These are phyloP conservation scores for Sarcoramphus papa DNA, from an alignment of 2,797 vertebrate genomes.

Conservation along the genomic window DNA sequence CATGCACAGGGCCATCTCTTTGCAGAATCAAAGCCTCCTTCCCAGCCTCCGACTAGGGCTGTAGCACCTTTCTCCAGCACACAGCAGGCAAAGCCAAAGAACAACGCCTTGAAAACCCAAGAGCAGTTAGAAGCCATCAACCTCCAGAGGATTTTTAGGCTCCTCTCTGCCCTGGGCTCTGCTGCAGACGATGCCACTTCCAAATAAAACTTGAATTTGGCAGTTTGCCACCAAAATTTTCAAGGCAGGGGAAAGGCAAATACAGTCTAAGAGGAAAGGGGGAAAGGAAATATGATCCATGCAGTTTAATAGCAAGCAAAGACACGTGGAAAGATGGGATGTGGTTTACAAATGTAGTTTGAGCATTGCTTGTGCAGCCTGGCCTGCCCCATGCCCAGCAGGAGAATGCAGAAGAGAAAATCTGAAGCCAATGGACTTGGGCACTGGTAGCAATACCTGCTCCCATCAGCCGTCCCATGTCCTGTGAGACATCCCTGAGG, in stretches of 20 bases:
- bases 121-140: not conserved
- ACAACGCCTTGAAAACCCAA: not conserved
- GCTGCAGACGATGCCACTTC: not conserved
- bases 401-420: not conserved
- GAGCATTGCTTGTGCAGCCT: not conserved
- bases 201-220: not conserved
- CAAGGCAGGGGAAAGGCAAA: not conserved
- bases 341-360: not conserved
- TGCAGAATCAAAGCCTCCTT: not conserved
- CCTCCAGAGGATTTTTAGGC: not conserved
- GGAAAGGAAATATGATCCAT: not conserved
- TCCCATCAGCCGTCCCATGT: not conserved
- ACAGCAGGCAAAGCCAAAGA: not conserved
- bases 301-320: not conserved
- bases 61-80: not conserved
- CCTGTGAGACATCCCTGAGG: not conserved
- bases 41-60: not conserved
- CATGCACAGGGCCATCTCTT: rapidly evolving
- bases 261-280: not conserved
- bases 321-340: not conserved
- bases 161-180: not conserved
- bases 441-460: not conserved
- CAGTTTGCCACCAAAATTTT: not conserved
- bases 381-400: not conserved
- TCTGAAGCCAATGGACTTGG: not conserved